A percentile compares a stretch with the other conserved stretches of the same genome.
Conservation (phyloP, 2,113 vertebrate genomes). For the Larimichthys polyactis region DNA sequence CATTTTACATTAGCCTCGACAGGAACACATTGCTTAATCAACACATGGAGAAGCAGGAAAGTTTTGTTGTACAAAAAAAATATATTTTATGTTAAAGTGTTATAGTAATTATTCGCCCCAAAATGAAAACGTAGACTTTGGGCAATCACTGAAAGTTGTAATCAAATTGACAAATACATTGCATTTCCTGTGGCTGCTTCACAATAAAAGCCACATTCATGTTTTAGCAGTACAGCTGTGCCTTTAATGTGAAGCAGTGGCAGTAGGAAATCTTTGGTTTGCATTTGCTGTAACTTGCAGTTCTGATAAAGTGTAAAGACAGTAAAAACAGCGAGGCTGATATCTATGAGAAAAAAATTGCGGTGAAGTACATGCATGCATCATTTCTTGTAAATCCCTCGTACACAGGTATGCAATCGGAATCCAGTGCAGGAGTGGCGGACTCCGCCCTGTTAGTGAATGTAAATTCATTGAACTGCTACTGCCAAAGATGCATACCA, state of each 20-base stretch:
- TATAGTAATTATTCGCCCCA: slow-evolving; percentile 27
- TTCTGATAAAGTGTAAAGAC: not conserved
- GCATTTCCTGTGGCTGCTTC: not conserved
- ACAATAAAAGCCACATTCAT: not conserved
- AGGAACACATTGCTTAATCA: slow-evolving; percentile 16
- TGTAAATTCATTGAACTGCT: too few relatives aligned
- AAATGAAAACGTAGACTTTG: slow-evolving; percentile 32
- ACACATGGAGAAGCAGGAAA: not conserved
- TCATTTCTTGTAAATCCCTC: not conserved
- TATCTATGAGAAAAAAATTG: not conserved
- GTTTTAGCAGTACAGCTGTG: not conserved
- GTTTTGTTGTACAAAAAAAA: not conserved
- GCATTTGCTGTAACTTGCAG: not conserved
- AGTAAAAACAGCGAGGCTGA: not conserved
- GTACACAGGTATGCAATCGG: not conserved
- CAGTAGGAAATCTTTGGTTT: not conserved
- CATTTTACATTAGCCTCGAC: slow-evolving; percentile 10
- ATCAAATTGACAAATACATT: not conserved
- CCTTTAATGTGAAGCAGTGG: not conserved
- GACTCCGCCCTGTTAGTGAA: not conserved
- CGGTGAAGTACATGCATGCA: not conserved
- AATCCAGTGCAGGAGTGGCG: not conserved
- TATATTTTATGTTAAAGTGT: slow-evolving; percentile 18
- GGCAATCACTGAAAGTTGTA: not conserved
- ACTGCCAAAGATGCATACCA: not conserved